Percentiles rank a stretch among this genome's conserved stretches.
Evolutionary conservation across 2,113 vertebrate genomes (phyloP).

Genomic region (Leptocoma aspasia): DNA sequence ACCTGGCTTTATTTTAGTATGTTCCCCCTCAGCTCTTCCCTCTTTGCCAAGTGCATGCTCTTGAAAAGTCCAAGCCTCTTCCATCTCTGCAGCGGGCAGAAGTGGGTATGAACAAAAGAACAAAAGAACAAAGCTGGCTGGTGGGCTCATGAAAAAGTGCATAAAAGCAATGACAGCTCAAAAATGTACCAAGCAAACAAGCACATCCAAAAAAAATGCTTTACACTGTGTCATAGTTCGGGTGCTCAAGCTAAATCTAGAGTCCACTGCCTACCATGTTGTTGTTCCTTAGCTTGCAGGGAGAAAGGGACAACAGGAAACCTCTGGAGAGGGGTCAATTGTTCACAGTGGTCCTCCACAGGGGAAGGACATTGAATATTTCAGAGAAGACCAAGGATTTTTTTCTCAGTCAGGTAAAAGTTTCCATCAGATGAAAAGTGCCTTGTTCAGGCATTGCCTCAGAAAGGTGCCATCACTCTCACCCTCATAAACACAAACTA

Average conservation of each 20-base stretch:
- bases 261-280: fast-evolving
- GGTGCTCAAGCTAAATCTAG: not conserved
- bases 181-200: not conserved
- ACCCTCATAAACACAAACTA: not conserved
- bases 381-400: not conserved
- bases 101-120: not conserved
- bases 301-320: not conserved
- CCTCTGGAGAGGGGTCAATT: not conserved
- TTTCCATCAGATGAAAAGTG: not conserved
- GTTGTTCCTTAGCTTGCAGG: not conserved
- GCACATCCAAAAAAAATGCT: not conserved
- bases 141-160: not conserved
- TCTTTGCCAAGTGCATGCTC: not conserved
- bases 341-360: not conserved
- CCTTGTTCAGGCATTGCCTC: not conserved
- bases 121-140: not conserved
- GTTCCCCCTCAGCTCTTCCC: not conserved
- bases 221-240: not conserved
- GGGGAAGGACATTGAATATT: not conserved
- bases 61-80: not conserved
- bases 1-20: not conserved
- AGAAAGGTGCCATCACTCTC: not conserved
- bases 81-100: not conserved
- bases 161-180: not conserved
- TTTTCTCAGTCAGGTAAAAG: not conserved